phyloP scores from a whole-genome alignment of 2,888 invertebrate species.

The Galerucella pusilla region DNA sequence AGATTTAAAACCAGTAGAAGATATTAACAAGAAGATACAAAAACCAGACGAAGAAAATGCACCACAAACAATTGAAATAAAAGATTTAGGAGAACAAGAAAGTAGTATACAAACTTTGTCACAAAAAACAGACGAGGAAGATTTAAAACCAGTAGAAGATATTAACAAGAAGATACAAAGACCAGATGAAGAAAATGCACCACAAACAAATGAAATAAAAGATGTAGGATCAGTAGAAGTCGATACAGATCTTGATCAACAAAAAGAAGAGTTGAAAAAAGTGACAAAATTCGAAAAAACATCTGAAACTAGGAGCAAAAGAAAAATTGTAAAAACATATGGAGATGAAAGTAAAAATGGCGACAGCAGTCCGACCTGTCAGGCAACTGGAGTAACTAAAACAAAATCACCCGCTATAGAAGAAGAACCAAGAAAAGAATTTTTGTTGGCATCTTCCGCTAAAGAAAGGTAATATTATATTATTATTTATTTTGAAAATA shows the following conservation, averaged over 20 bases:
- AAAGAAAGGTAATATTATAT: slow-evolving; percentile 69
- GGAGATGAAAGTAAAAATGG: neutral
- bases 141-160: slow-evolving; percentile 18
- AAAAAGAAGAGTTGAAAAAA: neutral
- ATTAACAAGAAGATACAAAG: slow-evolving; percentile 24
- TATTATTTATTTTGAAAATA: neutral
- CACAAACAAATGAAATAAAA: neutral
- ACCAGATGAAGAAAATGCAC: neutral
- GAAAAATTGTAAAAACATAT: neutral
- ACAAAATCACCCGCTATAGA: slow-evolving; percentile 23
- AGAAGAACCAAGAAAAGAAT: slow-evolving; percentile 62
- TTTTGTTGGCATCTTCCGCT: slow-evolving; percentile 76
- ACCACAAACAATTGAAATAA: neutral
- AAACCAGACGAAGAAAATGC: neutral
- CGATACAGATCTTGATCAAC: neutral
- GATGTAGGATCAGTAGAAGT: neutral
- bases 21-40: slow-evolving; percentile 24
- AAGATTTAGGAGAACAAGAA: neutral
- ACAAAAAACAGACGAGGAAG: neutral
- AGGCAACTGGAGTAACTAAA: neutral
- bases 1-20: slow-evolving; percentile 20
- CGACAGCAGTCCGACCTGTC: neutral
- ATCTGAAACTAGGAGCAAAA: neutral
- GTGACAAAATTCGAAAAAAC: neutral
- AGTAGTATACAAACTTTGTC: neutral